Conservation (phyloP, 2,797 vertebrate genomes). For the Sparus aurata region DNA sequence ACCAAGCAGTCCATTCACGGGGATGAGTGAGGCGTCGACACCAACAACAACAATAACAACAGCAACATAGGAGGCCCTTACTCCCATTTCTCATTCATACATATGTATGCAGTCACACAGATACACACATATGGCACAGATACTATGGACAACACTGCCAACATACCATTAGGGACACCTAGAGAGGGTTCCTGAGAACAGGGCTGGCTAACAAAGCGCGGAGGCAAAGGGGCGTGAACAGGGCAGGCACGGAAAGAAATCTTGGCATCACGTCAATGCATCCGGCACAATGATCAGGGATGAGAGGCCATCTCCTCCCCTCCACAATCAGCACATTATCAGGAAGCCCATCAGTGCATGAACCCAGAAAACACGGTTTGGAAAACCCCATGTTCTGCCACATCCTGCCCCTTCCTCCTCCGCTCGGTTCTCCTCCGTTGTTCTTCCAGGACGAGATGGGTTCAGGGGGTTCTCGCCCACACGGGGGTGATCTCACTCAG, state of each 20-base stretch:
- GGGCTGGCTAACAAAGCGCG: conserved; percentile 73
- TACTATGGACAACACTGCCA: conserved; percentile 70
- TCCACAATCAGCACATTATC: conserved; percentile 77
- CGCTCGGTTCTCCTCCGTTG: conserved; percentile 44
- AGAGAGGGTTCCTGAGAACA: conserved; percentile 84
- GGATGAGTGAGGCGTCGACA: conserved; percentile 85
- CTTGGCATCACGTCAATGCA: conserved; percentile 83
- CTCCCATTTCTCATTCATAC: conserved; percentile 78
- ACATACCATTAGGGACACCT: conserved; percentile 81
- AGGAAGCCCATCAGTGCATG: conserved; percentile 74
- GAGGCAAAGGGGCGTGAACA: conserved; percentile 73
- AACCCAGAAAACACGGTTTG: conserved; percentile 71
- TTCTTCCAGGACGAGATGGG: conserved; percentile 49
- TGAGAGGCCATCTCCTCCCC: conserved; percentile 76
- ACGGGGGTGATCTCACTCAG: conserved; percentile 58
- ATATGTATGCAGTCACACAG: conserved; percentile 73
- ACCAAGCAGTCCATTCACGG: conserved; percentile 77
- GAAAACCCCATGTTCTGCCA: conserved; percentile 68
- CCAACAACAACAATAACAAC: conserved; percentile 84
- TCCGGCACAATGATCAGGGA: conserved; percentile 74
- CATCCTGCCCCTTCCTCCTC: conserved; percentile 52
- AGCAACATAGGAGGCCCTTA: conserved; percentile 80
- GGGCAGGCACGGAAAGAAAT: conserved; percentile 66
- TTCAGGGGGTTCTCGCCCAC: conserved; percentile 71
- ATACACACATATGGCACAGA: conserved; percentile 74